Base-by-base conservation (phyloP, 2,888 invertebrate genomes). In the Rhagophthalmus giganteus region DNA sequence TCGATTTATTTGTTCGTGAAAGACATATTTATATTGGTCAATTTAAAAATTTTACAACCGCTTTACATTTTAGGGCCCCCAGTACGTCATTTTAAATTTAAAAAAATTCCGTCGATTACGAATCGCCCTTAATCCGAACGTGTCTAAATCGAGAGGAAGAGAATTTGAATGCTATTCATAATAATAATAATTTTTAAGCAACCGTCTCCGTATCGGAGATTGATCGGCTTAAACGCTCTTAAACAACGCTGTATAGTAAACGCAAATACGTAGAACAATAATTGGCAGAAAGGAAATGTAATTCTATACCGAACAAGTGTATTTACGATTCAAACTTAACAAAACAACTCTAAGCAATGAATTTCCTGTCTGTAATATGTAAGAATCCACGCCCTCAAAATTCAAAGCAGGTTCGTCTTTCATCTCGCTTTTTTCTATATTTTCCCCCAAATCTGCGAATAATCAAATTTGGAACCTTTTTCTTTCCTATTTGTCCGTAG, bases 241-340 rank as follows among this genome's bases (percentile, higher is more conserved):
- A 34, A 10, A 28, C 32, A 45, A 39, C 45, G 28, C 40, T 27
- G 14, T 26, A 11, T n/a, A n/a, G 25, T 49, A 41, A 39, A 49
- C 26, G 15, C 30, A 40, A 11, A 35, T 9, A 39, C 25, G 31
- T 10, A 39, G 40, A 40, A 45, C 46, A 40, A 52, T 52, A 46
- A 52, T 52, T 52, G 42, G 41, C 37, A 31, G 41, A 47, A 47
- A 53, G 53, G 53, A 53, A 53, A 42, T 20, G 53, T 47, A 53
- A 53, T 47, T 53, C 53, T 37, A 53, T 53, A 53, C 53, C 37
- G 15, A 53, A 53, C 53, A 53, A 53, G 53, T 53, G 53, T 47
- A 53, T 35, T 31, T 26, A 34, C 40, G 41, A 45, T 20, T 39
- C 11, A 25, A 20, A 40, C 16, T 45, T 46, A 41, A 52, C 45